Conservation (phyloP, 2,888 invertebrate species). For the Polymixis flavicincta region DNA sequence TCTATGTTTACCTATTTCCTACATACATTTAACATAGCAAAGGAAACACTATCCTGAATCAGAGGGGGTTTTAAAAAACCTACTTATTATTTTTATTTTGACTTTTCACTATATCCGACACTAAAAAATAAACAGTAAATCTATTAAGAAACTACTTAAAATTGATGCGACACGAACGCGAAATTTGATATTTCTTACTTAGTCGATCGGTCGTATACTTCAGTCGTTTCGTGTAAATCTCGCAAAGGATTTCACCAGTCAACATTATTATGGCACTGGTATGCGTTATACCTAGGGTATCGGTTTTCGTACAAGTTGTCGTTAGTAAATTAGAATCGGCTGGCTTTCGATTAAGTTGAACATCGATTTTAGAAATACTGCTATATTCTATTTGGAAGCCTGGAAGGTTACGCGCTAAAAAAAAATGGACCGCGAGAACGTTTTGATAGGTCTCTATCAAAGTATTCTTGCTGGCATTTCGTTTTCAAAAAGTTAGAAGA, state of each 20-base stretch:
- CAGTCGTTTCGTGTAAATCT: conserved; percentile 58
- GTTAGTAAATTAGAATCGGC: conserved; percentile 55
- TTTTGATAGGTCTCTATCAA: background rate
- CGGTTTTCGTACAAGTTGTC: conserved; percentile 68
- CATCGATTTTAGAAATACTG: conserved; percentile 13
- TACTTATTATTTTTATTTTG: background rate
- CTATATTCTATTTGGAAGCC: background rate
- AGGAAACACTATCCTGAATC: background rate
- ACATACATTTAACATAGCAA: background rate
- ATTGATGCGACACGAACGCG: conserved; percentile 55
- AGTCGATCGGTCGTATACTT: conserved; percentile 50
- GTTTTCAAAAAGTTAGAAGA: background rate
- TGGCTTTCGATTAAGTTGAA: conserved; percentile 40
- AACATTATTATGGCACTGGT: conserved; percentile 77
- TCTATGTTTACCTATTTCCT: background rate
- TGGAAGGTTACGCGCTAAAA: background rate
- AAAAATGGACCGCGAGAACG: background rate
- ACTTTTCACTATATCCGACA: background rate
- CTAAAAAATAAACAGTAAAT: conserved; percentile 14
- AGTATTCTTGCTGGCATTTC: background rate
- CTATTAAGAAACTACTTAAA: conserved; percentile 10
- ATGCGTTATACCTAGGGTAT: conserved; percentile 67
- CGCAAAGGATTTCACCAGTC: conserved; percentile 73
- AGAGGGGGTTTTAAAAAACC: background rate
- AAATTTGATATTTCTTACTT: conserved; percentile 60